phyloP scores from a whole-genome alignment of 2,888 invertebrate genomes.

The Apodemia mormo region DNA sequence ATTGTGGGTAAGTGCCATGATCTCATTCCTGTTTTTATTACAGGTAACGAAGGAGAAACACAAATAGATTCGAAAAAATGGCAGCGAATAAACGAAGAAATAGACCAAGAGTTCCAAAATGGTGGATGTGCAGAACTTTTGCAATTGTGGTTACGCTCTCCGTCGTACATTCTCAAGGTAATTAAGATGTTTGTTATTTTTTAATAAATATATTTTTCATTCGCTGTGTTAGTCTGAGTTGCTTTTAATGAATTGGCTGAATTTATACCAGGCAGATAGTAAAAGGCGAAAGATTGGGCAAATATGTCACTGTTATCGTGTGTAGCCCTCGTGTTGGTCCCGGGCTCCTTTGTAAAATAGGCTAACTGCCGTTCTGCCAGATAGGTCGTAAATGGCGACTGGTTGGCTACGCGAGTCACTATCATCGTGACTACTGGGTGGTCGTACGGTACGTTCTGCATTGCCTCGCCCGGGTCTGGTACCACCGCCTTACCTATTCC shows the following conservation, averaged over 20 bases:
- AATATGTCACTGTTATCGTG: too few species aligned
- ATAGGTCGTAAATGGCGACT: too few species aligned
- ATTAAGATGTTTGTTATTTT: conserved; percentile 23
- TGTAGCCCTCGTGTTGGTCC: too few species aligned
- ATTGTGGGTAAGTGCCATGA: not conserved
- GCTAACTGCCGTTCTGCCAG: too few species aligned
- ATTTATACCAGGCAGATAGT: too few species aligned
- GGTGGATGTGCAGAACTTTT: conserved; percentile 52
- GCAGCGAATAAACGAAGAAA: conserved; percentile 30
- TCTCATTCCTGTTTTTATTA: not conserved
- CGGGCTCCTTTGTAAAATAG: too few species aligned
- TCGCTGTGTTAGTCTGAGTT: not conserved
- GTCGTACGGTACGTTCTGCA: too few species aligned
- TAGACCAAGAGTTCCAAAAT: conserved; percentile 37
- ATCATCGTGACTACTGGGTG: too few species aligned
- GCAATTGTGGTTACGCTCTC: conserved; percentile 51
- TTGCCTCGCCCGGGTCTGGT: too few species aligned
- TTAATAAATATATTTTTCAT: not conserved
- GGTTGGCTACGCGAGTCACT: too few species aligned
- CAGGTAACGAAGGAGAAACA: not conserved
- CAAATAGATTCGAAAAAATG: conserved; percentile 33
- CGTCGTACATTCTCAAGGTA: conserved; percentile 67
- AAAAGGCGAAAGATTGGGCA: too few species aligned
- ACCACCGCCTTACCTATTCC: too few species aligned
- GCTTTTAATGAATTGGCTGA: not conserved